Evolutionary conservation across 2,888 invertebrate genomes (phyloP), one percentile per base, ranked within the genome.

Genomic region (Drosophila limbata): DNA sequence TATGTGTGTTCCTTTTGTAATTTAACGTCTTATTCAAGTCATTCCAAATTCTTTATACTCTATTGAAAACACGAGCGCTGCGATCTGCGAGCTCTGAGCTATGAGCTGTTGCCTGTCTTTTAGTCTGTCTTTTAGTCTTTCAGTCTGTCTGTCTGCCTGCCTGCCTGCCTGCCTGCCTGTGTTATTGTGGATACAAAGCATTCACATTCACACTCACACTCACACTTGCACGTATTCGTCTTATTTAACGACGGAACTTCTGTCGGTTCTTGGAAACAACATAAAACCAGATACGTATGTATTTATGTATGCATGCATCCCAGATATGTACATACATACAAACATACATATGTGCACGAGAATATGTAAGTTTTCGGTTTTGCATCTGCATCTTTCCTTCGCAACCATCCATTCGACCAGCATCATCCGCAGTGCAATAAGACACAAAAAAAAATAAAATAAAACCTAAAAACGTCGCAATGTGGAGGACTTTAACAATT

Each of bases 11-110:
- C 73, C 87, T 76, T 84, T 83, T 85, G 80, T 88, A 85, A 73
- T 85, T 79, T 88, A 83, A 83, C 83, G 88, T 88, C 83, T 83
- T 88, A 83, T 85, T 83, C 85, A 88, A 85, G 88, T 71, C 79
- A 81, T 76, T 71, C 62, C 67, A 57, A 70, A 64, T 64, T 80
- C 50, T 69, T 69, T 52, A 64, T 64, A 52, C 62, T 69, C 65
- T 67, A 56, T 52, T 68, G 61, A 64, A 44, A 55, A 69, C 56
- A 60, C 51, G 42, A 69, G 69, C 63, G 40, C 61, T 45, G 31
- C 56, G 53, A 70, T 55, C 19, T 51, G 21, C 31, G 52, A 39
- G 21, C 8, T 62, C 19, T 19, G 13, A 33, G 50, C 51, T 40
- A 19, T 33, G 31, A 33, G 15, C 39, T 28, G 35, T 45, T 50